phyloP scores from a whole-genome alignment of 2,888 invertebrate species.

The Pseudococcus viburni region DNA sequence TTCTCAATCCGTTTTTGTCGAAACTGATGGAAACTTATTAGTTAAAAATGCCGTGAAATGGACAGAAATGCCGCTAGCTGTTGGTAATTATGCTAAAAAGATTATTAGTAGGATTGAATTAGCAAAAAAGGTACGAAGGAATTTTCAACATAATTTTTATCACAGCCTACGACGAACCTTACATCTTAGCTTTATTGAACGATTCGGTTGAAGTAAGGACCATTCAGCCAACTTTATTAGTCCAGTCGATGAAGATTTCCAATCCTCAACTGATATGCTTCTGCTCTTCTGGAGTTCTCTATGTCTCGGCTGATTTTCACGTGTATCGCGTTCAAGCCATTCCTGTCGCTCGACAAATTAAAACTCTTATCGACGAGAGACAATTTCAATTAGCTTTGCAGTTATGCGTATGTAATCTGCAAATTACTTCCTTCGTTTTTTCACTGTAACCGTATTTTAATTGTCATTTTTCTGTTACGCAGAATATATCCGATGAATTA shows the following conservation, averaged over 20 bases:
- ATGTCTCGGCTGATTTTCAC: conserved; percentile 88
- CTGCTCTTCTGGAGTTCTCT: conserved; percentile 84
- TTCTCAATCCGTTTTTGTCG: conserved; percentile 87
- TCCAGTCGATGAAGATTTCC: conserved; percentile 82
- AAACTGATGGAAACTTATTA: conserved; percentile 80
- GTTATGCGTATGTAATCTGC: conserved; percentile 80
- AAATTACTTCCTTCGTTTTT: not conserved
- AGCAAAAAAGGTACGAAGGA: not conserved
- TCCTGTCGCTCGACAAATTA: conserved; percentile 87
- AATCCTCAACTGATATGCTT: conserved; percentile 83
- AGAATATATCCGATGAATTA: conserved; percentile 88
- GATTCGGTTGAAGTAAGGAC: conserved; percentile 90
- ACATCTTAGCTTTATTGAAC: conserved; percentile 86
- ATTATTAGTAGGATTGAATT: not conserved
- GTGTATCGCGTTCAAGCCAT: conserved; percentile 90
- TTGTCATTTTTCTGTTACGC: conserved; percentile 69
- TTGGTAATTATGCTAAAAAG: conserved; percentile 74
- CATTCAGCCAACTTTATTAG: conserved; percentile 83
- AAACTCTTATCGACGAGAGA: conserved; percentile 87
- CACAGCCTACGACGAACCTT: conserved; percentile 93
- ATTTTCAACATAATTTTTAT: conserved; percentile 58
- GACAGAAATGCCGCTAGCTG: conserved; percentile 82
- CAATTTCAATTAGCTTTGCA: conserved; percentile 95
- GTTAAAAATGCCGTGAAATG: conserved; percentile 83
- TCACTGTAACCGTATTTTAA: conserved; percentile 48